These are phyloP conservation scores for Eurosta solidaginis DNA, from an alignment of 1,140 invertebrate species.

Conservation along the genomic window DNA sequence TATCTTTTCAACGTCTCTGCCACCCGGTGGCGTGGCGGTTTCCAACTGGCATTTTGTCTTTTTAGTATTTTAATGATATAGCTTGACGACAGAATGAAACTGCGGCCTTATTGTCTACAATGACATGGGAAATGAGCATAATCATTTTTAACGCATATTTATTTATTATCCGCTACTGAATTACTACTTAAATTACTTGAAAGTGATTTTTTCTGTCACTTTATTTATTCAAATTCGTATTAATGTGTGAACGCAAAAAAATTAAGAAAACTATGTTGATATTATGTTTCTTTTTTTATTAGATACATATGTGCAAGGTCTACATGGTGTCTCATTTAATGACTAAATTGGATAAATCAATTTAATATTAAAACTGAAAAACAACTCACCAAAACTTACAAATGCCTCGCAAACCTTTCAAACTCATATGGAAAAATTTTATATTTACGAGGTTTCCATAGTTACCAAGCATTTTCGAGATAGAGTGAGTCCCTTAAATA, in stretches of 20 bases:
- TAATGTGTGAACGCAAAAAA: neutral
- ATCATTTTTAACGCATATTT: slow-evolving; percentile 19
- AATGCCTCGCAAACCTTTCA: too few relatives aligned
- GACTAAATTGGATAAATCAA: too few relatives aligned
- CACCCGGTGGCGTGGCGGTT: neutral
- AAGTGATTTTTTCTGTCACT: slow-evolving; percentile 11
- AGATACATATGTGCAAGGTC: too few relatives aligned
- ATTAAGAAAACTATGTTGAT: too few relatives aligned
- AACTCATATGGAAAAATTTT: too few relatives aligned
- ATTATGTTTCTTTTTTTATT: too few relatives aligned
- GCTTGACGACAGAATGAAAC: neutral
- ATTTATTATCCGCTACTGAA: slow-evolving; percentile 18
- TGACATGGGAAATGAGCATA: slow-evolving; percentile 16
- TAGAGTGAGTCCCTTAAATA: too few relatives aligned
- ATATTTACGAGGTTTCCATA: too few relatives aligned
- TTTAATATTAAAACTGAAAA: too few relatives aligned
- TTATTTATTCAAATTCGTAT: neutral
- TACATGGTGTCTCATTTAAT: too few relatives aligned
- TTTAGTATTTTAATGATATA: neutral
- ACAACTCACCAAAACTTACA: too few relatives aligned
- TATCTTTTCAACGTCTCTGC: neutral
- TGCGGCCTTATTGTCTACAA: neutral
- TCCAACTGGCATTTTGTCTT: neutral
- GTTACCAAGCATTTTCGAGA: too few relatives aligned
- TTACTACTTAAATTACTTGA: slow-evolving; percentile 13